These are phyloP conservation scores for Xiphorhynchus erythropygius DNA, from an alignment of 2,797 vertebrate species.

Conservation along the genomic window DNA sequence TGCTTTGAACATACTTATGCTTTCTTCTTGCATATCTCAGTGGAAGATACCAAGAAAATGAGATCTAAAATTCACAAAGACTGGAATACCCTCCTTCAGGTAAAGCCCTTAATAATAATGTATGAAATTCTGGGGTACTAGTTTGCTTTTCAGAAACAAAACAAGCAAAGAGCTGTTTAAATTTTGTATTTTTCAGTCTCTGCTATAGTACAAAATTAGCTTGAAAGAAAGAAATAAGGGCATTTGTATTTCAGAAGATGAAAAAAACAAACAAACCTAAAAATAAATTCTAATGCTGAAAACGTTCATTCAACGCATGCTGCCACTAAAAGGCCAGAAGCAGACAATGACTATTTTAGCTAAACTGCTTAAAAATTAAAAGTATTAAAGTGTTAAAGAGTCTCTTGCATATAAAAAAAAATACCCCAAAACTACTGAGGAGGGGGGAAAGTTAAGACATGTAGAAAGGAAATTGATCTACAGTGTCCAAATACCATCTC, in stretches of 20 bases:
- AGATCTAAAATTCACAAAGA: not conserved
- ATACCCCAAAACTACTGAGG: too few relatives aligned
- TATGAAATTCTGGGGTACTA: not conserved
- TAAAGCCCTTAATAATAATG: not conserved
- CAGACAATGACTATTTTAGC: not conserved
- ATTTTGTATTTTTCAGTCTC: not conserved
- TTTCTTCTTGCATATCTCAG: not conserved
- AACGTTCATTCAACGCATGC: not conserved
- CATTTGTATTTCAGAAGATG: not conserved
- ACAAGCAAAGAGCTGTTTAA: not conserved
- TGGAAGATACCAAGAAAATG: not conserved
- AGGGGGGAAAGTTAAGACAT: too few relatives aligned
- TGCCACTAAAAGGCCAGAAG: not conserved
- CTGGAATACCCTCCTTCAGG: not conserved
- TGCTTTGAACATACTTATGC: not conserved
- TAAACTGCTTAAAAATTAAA: too few relatives aligned
- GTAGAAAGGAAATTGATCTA: too few relatives aligned
- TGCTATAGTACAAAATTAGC: not conserved
- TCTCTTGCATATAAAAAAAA: too few relatives aligned
- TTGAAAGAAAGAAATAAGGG: not conserved
- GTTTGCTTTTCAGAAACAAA: not conserved
- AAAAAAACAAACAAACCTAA: not conserved
- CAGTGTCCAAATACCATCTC: too few relatives aligned
- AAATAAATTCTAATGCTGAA: not conserved
- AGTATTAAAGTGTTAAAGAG: too few relatives aligned